A percentile compares a stretch with the other conserved stretches of the same genome.
These are phyloP conservation scores for Phrynocephalus vlangalii DNA, from an alignment of 2,797 vertebrate genomes.

Conservation along the genomic window DNA sequence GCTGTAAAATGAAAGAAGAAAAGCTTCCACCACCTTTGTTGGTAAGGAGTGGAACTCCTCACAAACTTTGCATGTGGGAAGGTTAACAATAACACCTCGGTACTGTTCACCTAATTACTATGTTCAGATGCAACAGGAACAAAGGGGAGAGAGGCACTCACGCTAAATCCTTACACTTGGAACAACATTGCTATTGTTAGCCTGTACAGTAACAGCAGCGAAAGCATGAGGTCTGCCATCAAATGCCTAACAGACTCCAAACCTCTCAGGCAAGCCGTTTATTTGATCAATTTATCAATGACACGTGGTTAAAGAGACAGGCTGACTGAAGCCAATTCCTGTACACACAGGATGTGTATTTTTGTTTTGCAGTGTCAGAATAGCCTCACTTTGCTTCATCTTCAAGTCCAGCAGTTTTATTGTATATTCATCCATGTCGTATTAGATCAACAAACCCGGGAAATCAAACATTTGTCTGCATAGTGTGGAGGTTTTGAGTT, in stretches of 20 bases:
- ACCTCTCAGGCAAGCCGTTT: conserved; percentile 69
- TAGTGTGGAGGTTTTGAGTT: neutral
- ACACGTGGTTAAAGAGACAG: conserved; percentile 58
- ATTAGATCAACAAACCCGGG: conserved; percentile 21
- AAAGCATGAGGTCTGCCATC: conserved; percentile 40
- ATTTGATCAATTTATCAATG: conserved; percentile 74
- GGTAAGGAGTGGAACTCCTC: conserved; percentile 32
- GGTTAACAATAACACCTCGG: conserved; percentile 30
- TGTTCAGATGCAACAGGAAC: conserved; percentile 50
- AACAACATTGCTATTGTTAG: conserved; percentile 69
- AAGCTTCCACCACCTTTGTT: conserved; percentile 3
- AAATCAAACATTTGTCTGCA: neutral
- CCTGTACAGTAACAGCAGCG: conserved; percentile 57
- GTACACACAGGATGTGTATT: conserved; percentile 47
- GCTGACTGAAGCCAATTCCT: conserved; percentile 42
- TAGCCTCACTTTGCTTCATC: conserved; percentile 51
- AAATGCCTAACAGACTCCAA: conserved; percentile 70
- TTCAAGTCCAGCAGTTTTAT: conserved; percentile 9
- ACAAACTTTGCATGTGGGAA: conserved; percentile 12
- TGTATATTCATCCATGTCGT: conserved; percentile 6
- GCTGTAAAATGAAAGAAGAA: conserved; percentile 50
- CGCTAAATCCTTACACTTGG: conserved; percentile 51
- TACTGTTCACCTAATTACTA: conserved; percentile 61
- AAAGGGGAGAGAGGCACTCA: conserved; percentile 44
- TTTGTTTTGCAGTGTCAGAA: conserved; percentile 59